These are phyloP conservation scores for Limenitis camilla DNA, from an alignment of 2,888 invertebrate genomes.

Conservation along the genomic window DNA sequence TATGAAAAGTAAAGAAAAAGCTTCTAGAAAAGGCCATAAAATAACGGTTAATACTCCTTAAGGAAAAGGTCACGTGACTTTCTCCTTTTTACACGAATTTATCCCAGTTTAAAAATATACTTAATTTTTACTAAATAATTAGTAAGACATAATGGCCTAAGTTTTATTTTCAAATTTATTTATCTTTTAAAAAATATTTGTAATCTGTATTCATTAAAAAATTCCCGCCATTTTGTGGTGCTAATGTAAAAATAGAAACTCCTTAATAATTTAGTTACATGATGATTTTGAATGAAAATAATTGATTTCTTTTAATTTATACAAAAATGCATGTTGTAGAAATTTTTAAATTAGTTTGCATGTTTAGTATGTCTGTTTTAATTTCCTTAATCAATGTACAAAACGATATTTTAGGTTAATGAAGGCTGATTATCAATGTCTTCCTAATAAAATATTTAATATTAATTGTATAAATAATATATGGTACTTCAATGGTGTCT, in stretches of 20 bases:
- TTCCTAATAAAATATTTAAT: slow-evolving; percentile 24
- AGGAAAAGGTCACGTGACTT: slow-evolving; percentile 9
- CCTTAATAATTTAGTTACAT: no score
- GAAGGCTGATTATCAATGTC: slow-evolving; percentile 30
- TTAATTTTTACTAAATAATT: slow-evolving; percentile 8
- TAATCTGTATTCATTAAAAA: no score
- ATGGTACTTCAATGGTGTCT: slow-evolving; percentile 10
- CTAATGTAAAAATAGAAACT: no score
- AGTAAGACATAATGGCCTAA: no score
- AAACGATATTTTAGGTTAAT: slow-evolving; percentile 18
- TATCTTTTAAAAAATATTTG: no score
- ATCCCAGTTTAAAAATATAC: slow-evolving; percentile 18
- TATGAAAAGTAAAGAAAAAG: slow-evolving; percentile 66
- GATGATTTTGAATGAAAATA: no score
- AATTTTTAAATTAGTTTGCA: no score
- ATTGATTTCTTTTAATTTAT: no score
- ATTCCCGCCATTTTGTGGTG: no score
- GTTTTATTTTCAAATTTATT: no score
- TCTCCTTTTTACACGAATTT: slow-evolving; percentile 1
- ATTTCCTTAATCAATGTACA: slow-evolving; percentile 30
- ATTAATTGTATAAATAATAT: slow-evolving; percentile 15
- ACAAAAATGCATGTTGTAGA: no score
- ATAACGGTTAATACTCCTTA: slow-evolving; percentile 78
- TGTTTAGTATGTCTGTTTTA: no score
- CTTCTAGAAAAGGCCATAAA: slow-evolving; percentile 64